Conservation (phyloP, 2,888 invertebrate genomes). For the Eledone cirrhosa region DNA sequence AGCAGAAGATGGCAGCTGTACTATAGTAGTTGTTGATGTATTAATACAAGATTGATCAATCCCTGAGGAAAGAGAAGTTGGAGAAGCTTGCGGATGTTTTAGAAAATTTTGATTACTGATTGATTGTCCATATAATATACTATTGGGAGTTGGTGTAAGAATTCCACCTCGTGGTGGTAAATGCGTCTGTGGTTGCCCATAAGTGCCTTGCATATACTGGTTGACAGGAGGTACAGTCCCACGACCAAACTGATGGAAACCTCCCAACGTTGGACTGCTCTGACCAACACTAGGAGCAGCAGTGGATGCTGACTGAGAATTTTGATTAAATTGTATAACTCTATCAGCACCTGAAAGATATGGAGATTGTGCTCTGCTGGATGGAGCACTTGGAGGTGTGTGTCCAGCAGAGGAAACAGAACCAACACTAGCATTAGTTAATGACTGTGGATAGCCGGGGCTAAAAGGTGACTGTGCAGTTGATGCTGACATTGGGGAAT, state of each 20-base stretch:
- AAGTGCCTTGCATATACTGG: conserved; percentile 50
- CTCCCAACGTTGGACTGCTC: conserved; percentile 33
- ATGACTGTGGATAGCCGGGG: conserved; percentile 36
- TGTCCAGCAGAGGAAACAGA: conserved; percentile 37
- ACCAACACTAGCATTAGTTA: conserved; percentile 28
- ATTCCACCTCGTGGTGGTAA: conserved; percentile 39
- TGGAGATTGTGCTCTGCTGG: conserved; percentile 46
- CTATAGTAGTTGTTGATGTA: conserved; percentile 38
- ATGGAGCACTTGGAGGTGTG: conserved; percentile 42
- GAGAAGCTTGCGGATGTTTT: conserved; percentile 33
- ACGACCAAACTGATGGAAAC: conserved; percentile 49
- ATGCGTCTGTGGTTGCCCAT: conserved; percentile 40
- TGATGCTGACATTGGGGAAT: conserved; percentile 28
- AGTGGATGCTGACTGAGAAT: conserved; percentile 9
- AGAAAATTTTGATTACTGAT: conserved; percentile 41
- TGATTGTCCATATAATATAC: conserved; percentile 47
- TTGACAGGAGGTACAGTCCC: conserved; percentile 50
- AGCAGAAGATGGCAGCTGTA: conserved; percentile 31
- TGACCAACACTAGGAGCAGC: conserved; percentile 28
- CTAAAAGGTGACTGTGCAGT: conserved; percentile 48
- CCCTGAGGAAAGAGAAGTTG: conserved; percentile 26
- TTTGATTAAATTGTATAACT: conserved; percentile 6
- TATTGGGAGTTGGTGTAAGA: conserved; percentile 41
- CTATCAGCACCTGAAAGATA: conserved; percentile 42
- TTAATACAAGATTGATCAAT: conserved; percentile 31